Evolutionary conservation across 2,797 vertebrate genomes (phyloP).

Genomic region (Esox lucius): DNA sequence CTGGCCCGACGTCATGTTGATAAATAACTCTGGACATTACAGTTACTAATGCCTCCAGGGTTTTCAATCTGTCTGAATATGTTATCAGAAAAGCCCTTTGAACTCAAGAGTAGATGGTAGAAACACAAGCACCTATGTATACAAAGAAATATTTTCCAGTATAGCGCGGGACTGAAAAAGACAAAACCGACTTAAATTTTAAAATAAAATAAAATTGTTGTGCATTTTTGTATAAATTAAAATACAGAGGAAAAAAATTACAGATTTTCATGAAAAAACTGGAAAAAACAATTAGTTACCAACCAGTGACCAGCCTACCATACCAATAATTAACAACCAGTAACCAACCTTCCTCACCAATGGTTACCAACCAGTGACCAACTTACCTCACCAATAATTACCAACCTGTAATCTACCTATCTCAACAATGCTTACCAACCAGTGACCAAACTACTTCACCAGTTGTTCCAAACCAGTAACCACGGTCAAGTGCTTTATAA

Average conservation of each 20-base stretch:
- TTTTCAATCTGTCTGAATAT: slow-evolving; percentile 76
- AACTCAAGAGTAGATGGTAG: slow-evolving; percentile 51
- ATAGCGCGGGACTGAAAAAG: too few relatives aligned
- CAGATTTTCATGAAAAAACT: too few relatives aligned
- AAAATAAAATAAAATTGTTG: too few relatives aligned
- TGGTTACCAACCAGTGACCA: slow-evolving; percentile 30
- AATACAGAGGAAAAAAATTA: too few relatives aligned
- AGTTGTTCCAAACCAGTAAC: slow-evolving; percentile 76
- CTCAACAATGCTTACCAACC: too few relatives aligned
- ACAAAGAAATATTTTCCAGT: too few relatives aligned
- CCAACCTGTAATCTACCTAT: too few relatives aligned
- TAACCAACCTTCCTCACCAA: slow-evolving; percentile 55
- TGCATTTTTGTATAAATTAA: too few relatives aligned
- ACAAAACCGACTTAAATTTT: neutral
- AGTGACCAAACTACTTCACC: slow-evolving; percentile 54
- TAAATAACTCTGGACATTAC: slow-evolving; percentile 80
- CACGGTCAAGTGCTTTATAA: slow-evolving; percentile 85
- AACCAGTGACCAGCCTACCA: too few relatives aligned
- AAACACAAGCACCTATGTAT: slow-evolving; percentile 19
- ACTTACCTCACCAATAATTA: too few relatives aligned
- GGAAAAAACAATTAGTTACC: neutral
- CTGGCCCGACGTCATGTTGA: slow-evolving; percentile 74
- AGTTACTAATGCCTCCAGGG: slow-evolving; percentile 73
- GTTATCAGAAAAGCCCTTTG: slow-evolving; percentile 76
- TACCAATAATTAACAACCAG: too few relatives aligned